phyloP scores from a whole-genome alignment of 2,888 invertebrate genomes.

The Thecophora atra region DNA sequence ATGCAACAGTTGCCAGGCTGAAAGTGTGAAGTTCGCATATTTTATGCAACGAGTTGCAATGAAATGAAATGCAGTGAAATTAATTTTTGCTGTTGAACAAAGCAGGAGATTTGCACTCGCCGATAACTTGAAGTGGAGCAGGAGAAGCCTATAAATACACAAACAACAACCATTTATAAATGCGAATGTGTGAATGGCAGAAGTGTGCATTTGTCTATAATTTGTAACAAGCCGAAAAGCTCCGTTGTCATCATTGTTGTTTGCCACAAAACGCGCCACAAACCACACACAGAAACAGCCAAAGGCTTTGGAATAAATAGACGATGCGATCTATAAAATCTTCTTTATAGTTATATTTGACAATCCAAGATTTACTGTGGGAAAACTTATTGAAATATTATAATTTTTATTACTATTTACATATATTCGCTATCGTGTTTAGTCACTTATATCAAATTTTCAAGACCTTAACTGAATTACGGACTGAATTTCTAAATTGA shows the following conservation, averaged over 20 bases:
- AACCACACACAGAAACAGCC: not conserved
- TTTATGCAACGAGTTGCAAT: conserved; percentile 31
- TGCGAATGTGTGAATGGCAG: conserved; percentile 1
- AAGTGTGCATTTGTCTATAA: conserved; percentile 10
- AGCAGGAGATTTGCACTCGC: conserved; percentile 37
- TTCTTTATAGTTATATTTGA: too few species aligned
- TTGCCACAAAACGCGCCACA: conserved; percentile 6
- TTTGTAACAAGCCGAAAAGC: conserved; percentile 35
- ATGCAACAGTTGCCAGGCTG: conserved; percentile 17
- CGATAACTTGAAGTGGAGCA: conserved; percentile 32
- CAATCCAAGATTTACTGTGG: too few species aligned
- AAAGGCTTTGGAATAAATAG: not conserved
- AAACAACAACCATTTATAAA: not conserved
- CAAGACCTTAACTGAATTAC: too few species aligned
- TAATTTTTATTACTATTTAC: too few species aligned
- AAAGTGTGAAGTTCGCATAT: conserved; percentile 37
- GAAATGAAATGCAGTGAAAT: conserved; percentile 27
- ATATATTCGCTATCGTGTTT: too few species aligned
- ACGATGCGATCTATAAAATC: not conserved
- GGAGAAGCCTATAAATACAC: not conserved
- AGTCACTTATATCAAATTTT: too few species aligned
- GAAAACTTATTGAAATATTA: too few species aligned
- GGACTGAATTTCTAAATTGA: too few species aligned
- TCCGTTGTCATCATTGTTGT: conserved; percentile 38
- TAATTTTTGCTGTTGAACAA: conserved; percentile 36